Evolutionary conservation across 2,888 invertebrate genomes (phyloP).

Genomic region (Lucinisca nassula): DNA sequence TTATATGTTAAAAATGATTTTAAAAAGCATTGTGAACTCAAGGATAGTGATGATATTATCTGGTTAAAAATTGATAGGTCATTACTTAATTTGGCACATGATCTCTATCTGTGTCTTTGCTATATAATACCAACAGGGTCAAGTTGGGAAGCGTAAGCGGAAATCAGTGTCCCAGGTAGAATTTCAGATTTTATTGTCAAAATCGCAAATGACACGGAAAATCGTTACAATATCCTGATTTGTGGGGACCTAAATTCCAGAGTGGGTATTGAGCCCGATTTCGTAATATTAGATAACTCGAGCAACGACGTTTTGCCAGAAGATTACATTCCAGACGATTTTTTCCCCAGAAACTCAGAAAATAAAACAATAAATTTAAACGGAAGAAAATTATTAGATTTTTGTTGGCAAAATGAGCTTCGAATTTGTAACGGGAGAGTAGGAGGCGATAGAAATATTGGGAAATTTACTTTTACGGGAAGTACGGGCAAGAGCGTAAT

Average conservation of each 20-base stretch:
- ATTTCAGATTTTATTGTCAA: background rate
- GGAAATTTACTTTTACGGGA: background rate
- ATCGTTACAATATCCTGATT: constrained; percentile 1
- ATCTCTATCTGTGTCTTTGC: background rate
- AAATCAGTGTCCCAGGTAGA: background rate
- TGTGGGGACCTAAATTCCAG: background rate
- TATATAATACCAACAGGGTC: background rate
- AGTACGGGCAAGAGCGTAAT: background rate
- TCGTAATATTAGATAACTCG: background rate
- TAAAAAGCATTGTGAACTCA: background rate
- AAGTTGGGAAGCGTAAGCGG: background rate
- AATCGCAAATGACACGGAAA: background rate
- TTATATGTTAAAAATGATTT: background rate
- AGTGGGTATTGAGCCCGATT: background rate
- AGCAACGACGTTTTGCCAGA: background rate
- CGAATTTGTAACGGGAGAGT: constrained; percentile 1
- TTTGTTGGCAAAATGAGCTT: background rate
- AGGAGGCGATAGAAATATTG: background rate
- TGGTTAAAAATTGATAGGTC: background rate
- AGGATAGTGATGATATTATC: background rate
- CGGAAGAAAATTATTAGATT: background rate
- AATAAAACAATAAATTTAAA: background rate
- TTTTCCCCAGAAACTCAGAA: background rate
- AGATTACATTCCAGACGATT: background rate
- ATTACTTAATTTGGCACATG: background rate